Conservation (phyloP, 1,140 invertebrate genomes). For the Pteromalus puparum region DNA sequence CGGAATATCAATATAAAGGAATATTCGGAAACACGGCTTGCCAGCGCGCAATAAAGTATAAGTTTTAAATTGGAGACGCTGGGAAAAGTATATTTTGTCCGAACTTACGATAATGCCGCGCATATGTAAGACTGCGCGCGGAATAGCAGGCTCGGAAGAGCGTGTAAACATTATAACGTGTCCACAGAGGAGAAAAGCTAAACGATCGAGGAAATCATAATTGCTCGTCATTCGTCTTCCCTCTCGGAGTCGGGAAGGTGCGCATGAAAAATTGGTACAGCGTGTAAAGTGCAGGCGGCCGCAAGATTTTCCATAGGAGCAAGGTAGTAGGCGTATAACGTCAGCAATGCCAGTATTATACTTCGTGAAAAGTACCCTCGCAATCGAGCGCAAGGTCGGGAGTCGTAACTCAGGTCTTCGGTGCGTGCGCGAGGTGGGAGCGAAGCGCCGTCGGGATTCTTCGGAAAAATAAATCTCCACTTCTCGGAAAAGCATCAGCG, state of each 20-base stretch:
- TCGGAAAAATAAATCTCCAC: slow-evolving; percentile 72
- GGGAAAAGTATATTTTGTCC: no score
- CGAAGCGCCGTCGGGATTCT: slow-evolving; percentile 61
- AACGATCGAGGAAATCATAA: no score
- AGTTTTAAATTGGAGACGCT: no score
- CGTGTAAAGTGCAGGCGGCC: background rate
- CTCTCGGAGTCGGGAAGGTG: background rate
- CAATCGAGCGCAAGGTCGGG: slow-evolving; percentile 52
- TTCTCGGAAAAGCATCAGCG: slow-evolving; percentile 64
- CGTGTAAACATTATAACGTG: no score
- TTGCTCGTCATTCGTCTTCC: slow-evolving; percentile 7
- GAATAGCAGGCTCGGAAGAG: no score
- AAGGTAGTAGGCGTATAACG: slow-evolving; percentile 26
- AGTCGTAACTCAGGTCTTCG: slow-evolving; percentile 66
- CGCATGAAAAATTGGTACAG: slow-evolving; percentile 38
- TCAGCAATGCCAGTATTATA: slow-evolving; percentile 9
- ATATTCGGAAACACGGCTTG: background rate
- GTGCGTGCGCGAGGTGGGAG: slow-evolving; percentile 47
- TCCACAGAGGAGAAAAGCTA: no score
- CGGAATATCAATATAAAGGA: background rate
- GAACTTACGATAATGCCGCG: no score
- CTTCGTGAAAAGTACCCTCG: slow-evolving; percentile 63
- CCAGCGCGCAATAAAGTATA: no score
- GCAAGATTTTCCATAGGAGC: background rate
- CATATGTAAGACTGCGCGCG: no score